Evolutionary conservation across 2,888 invertebrate genomes (phyloP).

Genomic region (Lochmaea crataegi): DNA sequence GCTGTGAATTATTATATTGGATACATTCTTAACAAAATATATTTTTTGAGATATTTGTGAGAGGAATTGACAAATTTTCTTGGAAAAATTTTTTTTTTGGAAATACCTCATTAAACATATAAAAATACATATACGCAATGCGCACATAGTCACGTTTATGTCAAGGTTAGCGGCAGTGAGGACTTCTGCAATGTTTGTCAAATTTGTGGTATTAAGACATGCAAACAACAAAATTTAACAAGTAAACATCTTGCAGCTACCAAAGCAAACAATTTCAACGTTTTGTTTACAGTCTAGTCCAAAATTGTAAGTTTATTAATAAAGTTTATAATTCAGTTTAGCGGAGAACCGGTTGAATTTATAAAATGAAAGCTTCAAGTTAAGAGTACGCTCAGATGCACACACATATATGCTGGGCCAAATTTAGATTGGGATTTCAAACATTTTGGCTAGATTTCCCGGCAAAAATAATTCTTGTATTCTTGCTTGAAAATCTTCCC

Average conservation of each 20-base stretch:
- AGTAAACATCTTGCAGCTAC: slow-evolving; percentile 10
- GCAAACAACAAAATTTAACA: slow-evolving; percentile 6
- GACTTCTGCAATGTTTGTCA: slow-evolving; percentile 3
- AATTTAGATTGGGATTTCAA: background rate
- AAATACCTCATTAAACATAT: background rate
- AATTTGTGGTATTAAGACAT: slow-evolving; percentile 8
- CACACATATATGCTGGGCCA: background rate
- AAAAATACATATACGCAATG: background rate
- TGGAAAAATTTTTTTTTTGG: no score
- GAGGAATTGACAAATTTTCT: no score
- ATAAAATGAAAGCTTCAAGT: no score
- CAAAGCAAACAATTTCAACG: background rate
- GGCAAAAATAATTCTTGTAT: no score
- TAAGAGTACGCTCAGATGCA: background rate
- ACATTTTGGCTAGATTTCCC: background rate
- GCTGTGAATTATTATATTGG: no score
- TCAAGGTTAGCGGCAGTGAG: background rate
- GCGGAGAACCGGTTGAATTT: background rate
- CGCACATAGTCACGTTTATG: background rate
- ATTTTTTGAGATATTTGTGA: no score
- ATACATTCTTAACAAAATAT: no score
- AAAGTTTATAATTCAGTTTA: background rate
- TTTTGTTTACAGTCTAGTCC: background rate
- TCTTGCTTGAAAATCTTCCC: no score
- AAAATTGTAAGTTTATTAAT: slow-evolving; percentile 11